A percentile compares a stretch with the other conserved stretches of the same genome.
phyloP scores from a whole-genome alignment of 2,113 vertebrate species.

The Catharus minimus region DNA sequence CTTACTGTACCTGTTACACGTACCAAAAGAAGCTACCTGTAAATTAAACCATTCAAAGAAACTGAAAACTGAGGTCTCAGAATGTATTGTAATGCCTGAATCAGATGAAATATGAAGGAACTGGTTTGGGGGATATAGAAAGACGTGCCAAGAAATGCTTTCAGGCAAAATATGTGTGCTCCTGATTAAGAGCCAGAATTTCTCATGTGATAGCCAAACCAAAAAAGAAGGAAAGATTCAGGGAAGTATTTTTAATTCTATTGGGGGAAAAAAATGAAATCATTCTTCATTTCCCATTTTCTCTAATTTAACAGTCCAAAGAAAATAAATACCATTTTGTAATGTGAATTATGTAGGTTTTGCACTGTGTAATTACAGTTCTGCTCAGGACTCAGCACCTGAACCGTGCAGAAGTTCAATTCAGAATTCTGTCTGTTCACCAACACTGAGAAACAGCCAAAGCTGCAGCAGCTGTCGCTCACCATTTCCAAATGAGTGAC shows the following conservation, averaged over 20 bases:
- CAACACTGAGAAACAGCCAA: background rate
- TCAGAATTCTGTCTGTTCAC: background rate
- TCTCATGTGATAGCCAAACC: background rate
- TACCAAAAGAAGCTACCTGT: background rate
- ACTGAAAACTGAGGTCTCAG: background rate
- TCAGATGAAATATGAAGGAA: background rate
- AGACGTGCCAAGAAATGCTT: background rate
- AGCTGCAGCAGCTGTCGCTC: background rate
- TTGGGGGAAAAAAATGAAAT: accelerated
- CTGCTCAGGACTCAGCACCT: background rate
- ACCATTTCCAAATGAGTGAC: background rate
- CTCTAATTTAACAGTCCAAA: background rate
- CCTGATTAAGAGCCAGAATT: background rate
- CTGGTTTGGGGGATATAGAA: background rate
- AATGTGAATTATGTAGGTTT: background rate
- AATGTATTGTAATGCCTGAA: background rate
- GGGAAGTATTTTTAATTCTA: background rate
- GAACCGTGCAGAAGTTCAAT: background rate
- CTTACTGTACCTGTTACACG: accelerated
- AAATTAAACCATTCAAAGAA: background rate
- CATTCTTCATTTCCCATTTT: background rate
- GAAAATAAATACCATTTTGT: background rate
- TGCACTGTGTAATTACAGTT: background rate
- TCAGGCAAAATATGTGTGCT: background rate
- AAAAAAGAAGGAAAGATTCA: background rate